Evolutionary conservation across 1,140 invertebrate species (phyloP), one percentile per base, ranked within the genome.

Genomic region (Oedothorax gibbosus): DNA sequence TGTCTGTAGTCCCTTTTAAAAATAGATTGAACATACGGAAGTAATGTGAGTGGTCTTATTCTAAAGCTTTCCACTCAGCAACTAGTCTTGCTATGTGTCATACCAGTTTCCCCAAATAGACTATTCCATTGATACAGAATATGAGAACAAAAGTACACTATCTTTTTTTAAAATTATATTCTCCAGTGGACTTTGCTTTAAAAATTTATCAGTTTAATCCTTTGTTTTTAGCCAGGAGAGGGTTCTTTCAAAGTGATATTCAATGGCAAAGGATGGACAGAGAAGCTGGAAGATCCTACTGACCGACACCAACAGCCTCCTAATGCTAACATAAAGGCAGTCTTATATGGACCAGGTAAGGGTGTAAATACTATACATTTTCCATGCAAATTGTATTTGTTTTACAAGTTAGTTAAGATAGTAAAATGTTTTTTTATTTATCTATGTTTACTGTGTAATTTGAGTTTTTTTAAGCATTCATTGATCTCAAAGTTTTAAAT

Each of bases 261-360:
- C 83, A 90, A 93, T 87, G 96, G 94, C 0, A 90, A 92, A 75
- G 97, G 97, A 0, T 98, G 96, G 95, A 90, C 90, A 0, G 92
- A 93, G 86, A 93, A 93, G 66, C 89, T 93, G 56, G 86, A 90
- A 9, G 92, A 94, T 86, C 90, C 91, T 54, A 91, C 91, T 5
- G 93, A 94, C 87, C 89, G 93, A 69, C 93, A 94, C 86, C 90
- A 89, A 0, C 90, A 90, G 5, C 89, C 91, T 66, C 94, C 94
- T 7, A 93, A 93, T 76, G 95, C 95, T 88, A 92, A 90, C 50
- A 89, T 96, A 35, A 91, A 93, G 53, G 94, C 93, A 0, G 93
- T 89, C 76, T 90, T 93, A 35, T 87, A 88, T 18, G 92, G 91
- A 73, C 91, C 91, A 86, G 91, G 91, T 90, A 87, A 66, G 10